A percentile compares a stretch with the other conserved stretches of the same genome.
phyloP scores from a whole-genome alignment of 2,888 invertebrate species.

The Lamellibrachia columna region DNA sequence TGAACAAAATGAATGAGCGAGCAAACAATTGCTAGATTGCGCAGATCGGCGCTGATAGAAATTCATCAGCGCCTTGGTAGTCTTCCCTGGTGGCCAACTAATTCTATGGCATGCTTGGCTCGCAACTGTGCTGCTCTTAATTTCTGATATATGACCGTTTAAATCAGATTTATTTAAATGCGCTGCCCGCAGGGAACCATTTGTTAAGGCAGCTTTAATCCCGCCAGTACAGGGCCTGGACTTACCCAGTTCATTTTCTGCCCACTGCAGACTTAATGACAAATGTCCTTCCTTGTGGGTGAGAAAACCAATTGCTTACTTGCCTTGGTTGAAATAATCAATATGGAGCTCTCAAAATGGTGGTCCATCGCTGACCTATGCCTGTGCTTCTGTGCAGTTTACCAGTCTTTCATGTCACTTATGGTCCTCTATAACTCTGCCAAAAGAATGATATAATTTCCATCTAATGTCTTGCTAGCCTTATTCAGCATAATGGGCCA shows the following conservation, averaged over 20 bases:
- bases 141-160: constrained; percentile 16
- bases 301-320: constrained; percentile 16
- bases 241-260: constrained; percentile 11
- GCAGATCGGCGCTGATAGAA: constrained; percentile 12
- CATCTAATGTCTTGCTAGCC: not conserved
- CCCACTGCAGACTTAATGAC: not conserved
- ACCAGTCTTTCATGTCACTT: not conserved
- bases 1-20: not conserved
- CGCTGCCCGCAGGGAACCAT: not conserved
- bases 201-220: constrained; percentile 11
- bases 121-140: constrained; percentile 6
- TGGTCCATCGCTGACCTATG: not conserved
- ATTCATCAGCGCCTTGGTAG: constrained; percentile 6
- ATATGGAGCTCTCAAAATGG: constrained; percentile 11
- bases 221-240: not conserved
- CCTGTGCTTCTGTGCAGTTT: not conserved
- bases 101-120: not conserved
- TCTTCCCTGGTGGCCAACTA: constrained; percentile 5
- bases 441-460: not conserved
- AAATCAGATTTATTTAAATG: constrained; percentile 16
- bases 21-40: constrained; percentile 3
- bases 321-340: not conserved
- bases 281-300: constrained; percentile 16
- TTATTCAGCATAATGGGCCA: not conserved
- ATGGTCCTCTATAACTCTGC: not conserved